Conservation (phyloP, 2,888 invertebrate genomes). For the Acanthosepion pharaonis region DNA sequence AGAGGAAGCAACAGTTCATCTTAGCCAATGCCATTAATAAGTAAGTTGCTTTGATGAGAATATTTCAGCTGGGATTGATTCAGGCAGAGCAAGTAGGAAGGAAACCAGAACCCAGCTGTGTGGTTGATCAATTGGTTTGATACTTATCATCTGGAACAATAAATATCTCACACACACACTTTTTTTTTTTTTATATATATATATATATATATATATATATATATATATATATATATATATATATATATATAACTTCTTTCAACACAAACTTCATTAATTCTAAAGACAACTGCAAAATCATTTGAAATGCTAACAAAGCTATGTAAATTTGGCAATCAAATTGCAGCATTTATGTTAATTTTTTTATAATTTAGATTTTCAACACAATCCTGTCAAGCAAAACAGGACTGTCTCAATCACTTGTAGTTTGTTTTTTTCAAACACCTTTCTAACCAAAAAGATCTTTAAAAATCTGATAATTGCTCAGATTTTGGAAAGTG, state of each 20-base stretch:
- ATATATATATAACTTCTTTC: neutral
- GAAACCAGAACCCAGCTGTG: neutral
- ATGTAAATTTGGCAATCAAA: neutral
- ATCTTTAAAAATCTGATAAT: too few species aligned
- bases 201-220: neutral
- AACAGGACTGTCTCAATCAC: neutral
- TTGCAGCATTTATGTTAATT: neutral
- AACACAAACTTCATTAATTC: too few species aligned
- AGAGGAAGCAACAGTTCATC: neutral
- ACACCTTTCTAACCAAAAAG: neutral
- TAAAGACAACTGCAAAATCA: neutral
- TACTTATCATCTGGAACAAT: neutral
- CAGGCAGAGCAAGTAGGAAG: neutral
- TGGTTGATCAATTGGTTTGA: neutral
- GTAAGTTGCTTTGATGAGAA: slow-evolving; percentile 24
- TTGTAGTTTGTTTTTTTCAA: neutral
- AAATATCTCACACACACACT: neutral
- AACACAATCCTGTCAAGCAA: neutral
- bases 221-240: too few species aligned
- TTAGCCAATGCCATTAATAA: neutral
- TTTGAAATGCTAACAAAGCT: slow-evolving; percentile 3
- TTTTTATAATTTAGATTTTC: neutral
- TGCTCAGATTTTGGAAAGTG: too few species aligned
- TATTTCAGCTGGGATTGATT: slow-evolving; percentile 10
- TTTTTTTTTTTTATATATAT: too few species aligned